Percentiles rank a stretch among this genome's conserved stretches.
phyloP scores from a whole-genome alignment of 2,888 invertebrate genomes.

The Cephus sareptanus region DNA sequence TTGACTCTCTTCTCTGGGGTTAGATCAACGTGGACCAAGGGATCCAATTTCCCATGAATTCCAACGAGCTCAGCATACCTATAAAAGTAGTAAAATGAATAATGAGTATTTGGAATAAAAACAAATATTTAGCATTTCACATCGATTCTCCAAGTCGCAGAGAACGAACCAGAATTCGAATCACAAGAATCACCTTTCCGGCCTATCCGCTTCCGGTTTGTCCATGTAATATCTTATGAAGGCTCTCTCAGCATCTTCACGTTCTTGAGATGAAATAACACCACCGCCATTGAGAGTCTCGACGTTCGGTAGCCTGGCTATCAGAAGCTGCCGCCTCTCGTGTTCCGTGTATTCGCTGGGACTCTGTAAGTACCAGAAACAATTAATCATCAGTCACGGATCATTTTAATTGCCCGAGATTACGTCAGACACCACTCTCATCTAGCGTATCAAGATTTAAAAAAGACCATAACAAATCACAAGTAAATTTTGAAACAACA shows the following conservation, averaged over 20 bases:
- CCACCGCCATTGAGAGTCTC: slow-evolving; percentile 91
- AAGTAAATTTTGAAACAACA: background rate
- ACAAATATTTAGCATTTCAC: slow-evolving; percentile 8
- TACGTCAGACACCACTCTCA: background rate
- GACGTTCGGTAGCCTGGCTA: slow-evolving; percentile 89
- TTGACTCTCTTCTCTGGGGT: slow-evolving; percentile 88
- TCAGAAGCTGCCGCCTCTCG: slow-evolving; percentile 86
- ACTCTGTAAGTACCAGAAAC: slow-evolving; percentile 45
- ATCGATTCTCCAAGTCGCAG: slow-evolving; percentile 4
- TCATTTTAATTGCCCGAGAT: background rate
- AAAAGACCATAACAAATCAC: too few relatives aligned
- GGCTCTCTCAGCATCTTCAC: slow-evolving; percentile 92
- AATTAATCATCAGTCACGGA: background rate
- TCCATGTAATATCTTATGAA: slow-evolving; percentile 94
- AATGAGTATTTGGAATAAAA: slow-evolving; percentile 41
- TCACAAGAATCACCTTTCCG: slow-evolving; percentile 73
- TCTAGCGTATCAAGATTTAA: background rate
- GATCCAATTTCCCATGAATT: slow-evolving; percentile 90
- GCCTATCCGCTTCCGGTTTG: slow-evolving; percentile 84
- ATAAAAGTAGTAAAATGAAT: slow-evolving; percentile 47
- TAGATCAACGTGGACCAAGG: slow-evolving; percentile 88
- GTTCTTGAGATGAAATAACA: slow-evolving; percentile 82
- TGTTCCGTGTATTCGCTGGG: slow-evolving; percentile 86
- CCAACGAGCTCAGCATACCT: slow-evolving; percentile 85
- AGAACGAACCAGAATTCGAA: slow-evolving; percentile 1